Evolutionary conservation across 2,113 vertebrate genomes (phyloP).

Genomic region (Penelope pileata): DNA sequence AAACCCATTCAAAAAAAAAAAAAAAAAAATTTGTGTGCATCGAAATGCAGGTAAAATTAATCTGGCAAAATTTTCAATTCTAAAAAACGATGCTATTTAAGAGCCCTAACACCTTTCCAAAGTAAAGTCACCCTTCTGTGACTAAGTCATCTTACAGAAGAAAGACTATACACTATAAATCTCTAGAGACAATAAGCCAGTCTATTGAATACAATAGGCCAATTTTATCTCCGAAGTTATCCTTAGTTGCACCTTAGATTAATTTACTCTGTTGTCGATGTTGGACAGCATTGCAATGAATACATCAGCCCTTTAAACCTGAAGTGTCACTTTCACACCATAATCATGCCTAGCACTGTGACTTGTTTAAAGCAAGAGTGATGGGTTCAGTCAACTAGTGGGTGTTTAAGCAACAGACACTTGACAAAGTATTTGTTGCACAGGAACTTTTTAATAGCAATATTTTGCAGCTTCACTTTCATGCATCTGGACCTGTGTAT

Average conservation of each 20-base stretch:
- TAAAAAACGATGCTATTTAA: background rate
- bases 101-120: background rate
- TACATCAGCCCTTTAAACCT: background rate
- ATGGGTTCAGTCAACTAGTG: background rate
- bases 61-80: background rate
- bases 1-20: background rate
- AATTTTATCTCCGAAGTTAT: background rate
- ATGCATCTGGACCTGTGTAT: background rate
- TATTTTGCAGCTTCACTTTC: background rate
- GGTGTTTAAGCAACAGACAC: background rate
- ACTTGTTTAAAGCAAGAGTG: conserved; percentile 1
- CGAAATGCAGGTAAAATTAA: background rate
- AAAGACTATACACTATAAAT: background rate
- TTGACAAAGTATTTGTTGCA: background rate
- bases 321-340: background rate
- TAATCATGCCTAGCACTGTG: background rate
- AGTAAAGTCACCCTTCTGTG: background rate
- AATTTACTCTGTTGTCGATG: conserved; percentile 2
- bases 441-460: background rate
- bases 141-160: background rate
- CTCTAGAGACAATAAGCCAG: background rate
- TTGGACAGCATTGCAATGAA: background rate
- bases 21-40: background rate
- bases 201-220: background rate
- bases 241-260: background rate